Conservation (phyloP, 2,888 invertebrate species). For the Lissocephala sabroskyi region DNA sequence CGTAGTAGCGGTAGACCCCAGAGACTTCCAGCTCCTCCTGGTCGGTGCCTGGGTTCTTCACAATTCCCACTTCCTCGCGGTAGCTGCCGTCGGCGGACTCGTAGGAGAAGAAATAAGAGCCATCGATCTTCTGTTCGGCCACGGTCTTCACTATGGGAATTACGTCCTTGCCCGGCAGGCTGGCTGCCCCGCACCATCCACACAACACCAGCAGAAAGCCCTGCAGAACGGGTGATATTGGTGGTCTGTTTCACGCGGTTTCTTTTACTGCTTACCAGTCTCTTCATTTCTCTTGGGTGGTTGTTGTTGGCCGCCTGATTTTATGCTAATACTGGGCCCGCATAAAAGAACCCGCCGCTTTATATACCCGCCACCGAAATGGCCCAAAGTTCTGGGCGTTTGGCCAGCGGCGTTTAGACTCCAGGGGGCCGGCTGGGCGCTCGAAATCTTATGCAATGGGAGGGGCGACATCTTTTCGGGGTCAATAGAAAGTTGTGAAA, state of each 20-base stretch:
- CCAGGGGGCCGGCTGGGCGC: too few relatives aligned
- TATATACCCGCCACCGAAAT: conserved; percentile 52
- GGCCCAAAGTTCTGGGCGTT: too few relatives aligned
- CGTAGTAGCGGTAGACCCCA: conserved; percentile 63
- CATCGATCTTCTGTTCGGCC: conserved; percentile 53
- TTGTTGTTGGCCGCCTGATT: conserved; percentile 10
- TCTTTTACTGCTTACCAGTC: conserved; percentile 35
- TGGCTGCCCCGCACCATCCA: conserved; percentile 4
- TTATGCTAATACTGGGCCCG: conserved; percentile 55
- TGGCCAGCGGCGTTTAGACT: too few relatives aligned
- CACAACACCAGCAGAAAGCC: conserved; percentile 12
- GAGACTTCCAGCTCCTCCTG: conserved; percentile 51
- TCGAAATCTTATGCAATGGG: conserved; percentile 22
- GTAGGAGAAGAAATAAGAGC: conserved; percentile 62
- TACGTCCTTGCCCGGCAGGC: background rate
- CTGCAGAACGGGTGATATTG: too few relatives aligned
- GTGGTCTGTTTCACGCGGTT: too few relatives aligned
- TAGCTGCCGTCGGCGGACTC: conserved; percentile 60
- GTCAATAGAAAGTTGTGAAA: conserved; percentile 55
- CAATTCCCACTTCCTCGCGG: conserved; percentile 62
- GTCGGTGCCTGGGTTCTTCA: conserved; percentile 39
- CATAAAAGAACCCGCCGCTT: conserved; percentile 36
- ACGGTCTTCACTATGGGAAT: conserved; percentile 30
- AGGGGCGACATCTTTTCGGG: conserved; percentile 13
- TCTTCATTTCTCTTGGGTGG: conserved; percentile 3